phyloP scores from a whole-genome alignment of 1,140 invertebrate genomes.

The Cyphomyrmex costatus region DNA sequence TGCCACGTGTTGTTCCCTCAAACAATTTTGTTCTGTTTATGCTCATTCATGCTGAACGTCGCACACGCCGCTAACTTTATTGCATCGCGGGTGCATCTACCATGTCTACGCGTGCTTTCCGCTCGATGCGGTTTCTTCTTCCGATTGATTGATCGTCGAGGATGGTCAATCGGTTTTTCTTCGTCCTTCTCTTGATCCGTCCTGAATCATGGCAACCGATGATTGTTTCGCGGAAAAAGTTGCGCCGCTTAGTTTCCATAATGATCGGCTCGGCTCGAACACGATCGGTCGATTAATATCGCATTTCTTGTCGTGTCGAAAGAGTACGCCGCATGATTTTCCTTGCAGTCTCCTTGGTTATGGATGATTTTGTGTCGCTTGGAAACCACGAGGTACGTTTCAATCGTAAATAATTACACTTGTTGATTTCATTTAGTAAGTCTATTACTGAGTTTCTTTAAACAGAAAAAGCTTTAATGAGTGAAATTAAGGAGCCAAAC shows the following conservation, averaged over 20 bases:
- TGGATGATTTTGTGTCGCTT: conserved; percentile 38
- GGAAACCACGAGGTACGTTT: conserved; percentile 8
- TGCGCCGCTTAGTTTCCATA: conserved; percentile 61
- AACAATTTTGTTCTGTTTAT: conserved; percentile 41
- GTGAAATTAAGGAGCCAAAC: not conserved
- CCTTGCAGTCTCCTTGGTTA: conserved; percentile 58
- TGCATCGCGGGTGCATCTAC: conserved; percentile 73
- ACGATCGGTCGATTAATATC: conserved; percentile 69
- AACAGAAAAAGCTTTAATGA: not conserved
- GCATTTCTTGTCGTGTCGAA: conserved; percentile 62
- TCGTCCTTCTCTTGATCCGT: conserved; percentile 66
- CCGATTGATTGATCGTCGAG: conserved; percentile 71
- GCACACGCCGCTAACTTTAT: conserved; percentile 78
- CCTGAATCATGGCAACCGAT: conserved; percentile 56
- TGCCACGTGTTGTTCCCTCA: not conserved
- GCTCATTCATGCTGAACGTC: conserved; percentile 37
- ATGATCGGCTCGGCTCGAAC: conserved; percentile 52
- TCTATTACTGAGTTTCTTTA: conserved; percentile 6
- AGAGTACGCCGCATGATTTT: conserved; percentile 66
- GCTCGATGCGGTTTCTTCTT: conserved; percentile 56
- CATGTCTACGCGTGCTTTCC: conserved; percentile 70
- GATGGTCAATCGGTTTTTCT: conserved; percentile 64
- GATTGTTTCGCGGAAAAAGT: conserved; percentile 63
- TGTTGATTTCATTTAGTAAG: conserved; percentile 25
- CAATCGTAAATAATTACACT: conserved; percentile 32